These are phyloP conservation scores for Ganaspis sp. DNA, from an alignment of 1,140 invertebrate species.

Conservation along the genomic window DNA sequence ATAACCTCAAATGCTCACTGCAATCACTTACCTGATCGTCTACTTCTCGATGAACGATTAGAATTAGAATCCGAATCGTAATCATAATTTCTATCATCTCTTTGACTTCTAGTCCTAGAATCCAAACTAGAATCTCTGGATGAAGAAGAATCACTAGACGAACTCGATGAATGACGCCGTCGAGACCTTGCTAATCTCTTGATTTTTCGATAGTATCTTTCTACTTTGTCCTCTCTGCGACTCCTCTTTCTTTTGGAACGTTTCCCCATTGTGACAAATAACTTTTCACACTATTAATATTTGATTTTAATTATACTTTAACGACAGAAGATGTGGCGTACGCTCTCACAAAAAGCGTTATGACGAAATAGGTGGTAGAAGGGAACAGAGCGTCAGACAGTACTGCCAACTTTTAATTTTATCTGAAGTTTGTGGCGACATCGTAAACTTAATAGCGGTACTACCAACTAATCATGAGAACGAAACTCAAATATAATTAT, in stretches of 20 bases:
- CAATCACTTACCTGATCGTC: neutral
- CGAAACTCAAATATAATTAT: conserved; percentile 3
- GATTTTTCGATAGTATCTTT: neutral
- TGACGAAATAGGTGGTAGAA: neutral
- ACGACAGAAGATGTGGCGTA: neutral
- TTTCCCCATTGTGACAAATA: neutral
- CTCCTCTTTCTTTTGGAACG: neutral
- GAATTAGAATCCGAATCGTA: neutral
- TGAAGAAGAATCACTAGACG: neutral
- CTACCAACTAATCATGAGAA: conserved; percentile 1
- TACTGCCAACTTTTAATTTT: neutral
- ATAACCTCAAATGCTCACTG: neutral
- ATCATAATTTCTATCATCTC: neutral
- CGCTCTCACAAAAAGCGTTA: neutral
- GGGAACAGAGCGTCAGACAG: neutral
- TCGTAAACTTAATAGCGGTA: neutral
- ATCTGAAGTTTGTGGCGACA: conserved; percentile 2
- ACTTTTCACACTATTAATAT: neutral
- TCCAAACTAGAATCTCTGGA: too few species aligned
- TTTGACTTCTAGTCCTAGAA: too few species aligned
- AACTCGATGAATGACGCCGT: neutral
- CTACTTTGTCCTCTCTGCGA: neutral
- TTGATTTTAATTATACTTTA: neutral
- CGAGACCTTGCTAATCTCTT: neutral
- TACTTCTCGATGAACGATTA: neutral